Percentiles rank a stretch among this genome's conserved stretches.
Evolutionary conservation across 2,797 vertebrate genomes (phyloP).

Genomic region (Acipenser ruthenus): DNA sequence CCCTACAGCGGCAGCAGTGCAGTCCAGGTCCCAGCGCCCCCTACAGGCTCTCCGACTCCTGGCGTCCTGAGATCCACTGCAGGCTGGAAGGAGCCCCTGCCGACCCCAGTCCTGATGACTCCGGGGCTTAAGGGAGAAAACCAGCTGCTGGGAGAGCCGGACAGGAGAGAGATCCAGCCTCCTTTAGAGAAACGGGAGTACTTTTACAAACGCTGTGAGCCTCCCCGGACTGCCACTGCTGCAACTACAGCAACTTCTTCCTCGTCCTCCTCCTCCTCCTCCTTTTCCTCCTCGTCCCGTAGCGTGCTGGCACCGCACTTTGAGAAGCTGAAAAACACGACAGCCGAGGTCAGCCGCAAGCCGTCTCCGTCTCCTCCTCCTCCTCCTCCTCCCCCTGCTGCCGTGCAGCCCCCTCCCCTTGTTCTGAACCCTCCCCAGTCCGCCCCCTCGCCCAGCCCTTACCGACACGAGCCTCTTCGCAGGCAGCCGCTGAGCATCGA

Average conservation of each 20-base stretch:
- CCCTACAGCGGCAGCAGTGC: background rate
- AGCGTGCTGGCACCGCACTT: slow-evolving; percentile 21
- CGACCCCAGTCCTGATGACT: slow-evolving; percentile 24
- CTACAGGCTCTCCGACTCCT: background rate
- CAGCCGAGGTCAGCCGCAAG: slow-evolving; percentile 18
- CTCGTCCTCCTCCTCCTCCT: slow-evolving; percentile 25
- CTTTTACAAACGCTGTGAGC: background rate
- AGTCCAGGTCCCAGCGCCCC: background rate
- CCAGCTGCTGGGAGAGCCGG: slow-evolving; percentile 17
- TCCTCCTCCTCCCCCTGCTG: slow-evolving; percentile 29
- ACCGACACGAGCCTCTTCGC: background rate
- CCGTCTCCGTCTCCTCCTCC: slow-evolving; percentile 25
- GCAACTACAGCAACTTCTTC: slow-evolving; percentile 25
- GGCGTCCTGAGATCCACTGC: background rate
- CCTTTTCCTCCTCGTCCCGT: slow-evolving; percentile 41
- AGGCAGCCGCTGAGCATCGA: slow-evolving; percentile 52
- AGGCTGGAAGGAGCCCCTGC: slow-evolving; percentile 21
- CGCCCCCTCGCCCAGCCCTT: slow-evolving; percentile 26
- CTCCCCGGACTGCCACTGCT: background rate
- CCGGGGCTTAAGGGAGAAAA: slow-evolving; percentile 38
- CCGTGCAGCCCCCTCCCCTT: slow-evolving; percentile 26
- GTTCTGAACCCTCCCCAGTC: slow-evolving; percentile 29
- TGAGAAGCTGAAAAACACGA: slow-evolving; percentile 35
- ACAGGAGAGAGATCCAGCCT: slow-evolving; percentile 27
- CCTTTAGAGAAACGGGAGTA: slow-evolving; percentile 14